These are phyloP conservation scores for Drosophila sechellia DNA, from an alignment of 1,140 invertebrate genomes.

Conservation along the genomic window DNA sequence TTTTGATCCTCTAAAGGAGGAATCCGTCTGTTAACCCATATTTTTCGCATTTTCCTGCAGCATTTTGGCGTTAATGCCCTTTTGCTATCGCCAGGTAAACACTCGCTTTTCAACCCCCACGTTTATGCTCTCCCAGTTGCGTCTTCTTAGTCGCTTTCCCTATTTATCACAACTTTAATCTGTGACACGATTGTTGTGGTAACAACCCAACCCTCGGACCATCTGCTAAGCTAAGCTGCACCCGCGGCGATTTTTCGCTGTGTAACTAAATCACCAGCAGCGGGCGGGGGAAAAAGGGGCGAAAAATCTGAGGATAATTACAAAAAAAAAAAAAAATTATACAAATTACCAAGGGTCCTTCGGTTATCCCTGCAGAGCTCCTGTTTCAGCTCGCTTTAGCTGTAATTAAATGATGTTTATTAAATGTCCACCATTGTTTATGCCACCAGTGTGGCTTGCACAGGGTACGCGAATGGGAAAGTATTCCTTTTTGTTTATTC, in stretches of 20 bases:
- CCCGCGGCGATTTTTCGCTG: slow-evolving; percentile 35
- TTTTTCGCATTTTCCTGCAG: background rate
- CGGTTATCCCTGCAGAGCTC: slow-evolving; percentile 21
- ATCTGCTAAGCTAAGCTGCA: slow-evolving; percentile 34
- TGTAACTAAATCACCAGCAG: slow-evolving; percentile 25
- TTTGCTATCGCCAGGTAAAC: slow-evolving; percentile 42
- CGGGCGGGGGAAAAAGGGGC: slow-evolving; percentile 5
- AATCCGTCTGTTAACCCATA: background rate
- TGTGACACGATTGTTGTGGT: slow-evolving; percentile 30
- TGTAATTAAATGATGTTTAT: slow-evolving; percentile 79
- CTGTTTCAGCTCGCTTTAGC: slow-evolving; percentile 41
- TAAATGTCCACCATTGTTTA: slow-evolving; percentile 47
- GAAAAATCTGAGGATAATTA: slow-evolving; percentile 50
- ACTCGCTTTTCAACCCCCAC: slow-evolving; percentile 5
- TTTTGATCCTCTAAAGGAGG: background rate
- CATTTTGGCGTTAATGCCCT: slow-evolving; percentile 26
- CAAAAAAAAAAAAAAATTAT: slow-evolving; percentile 56
- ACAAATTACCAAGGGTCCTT: slow-evolving; percentile 65
- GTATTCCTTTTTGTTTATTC: no score
- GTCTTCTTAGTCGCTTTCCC: slow-evolving; percentile 15
- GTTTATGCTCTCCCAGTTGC: background rate
- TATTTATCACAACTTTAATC: slow-evolving; percentile 61
- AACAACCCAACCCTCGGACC: slow-evolving; percentile 12
- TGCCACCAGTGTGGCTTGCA: background rate
- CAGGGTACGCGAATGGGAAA: slow-evolving; percentile 1